Base-by-base conservation (phyloP, 2,888 invertebrate genomes). In the Stegana nigrithorax region DNA sequence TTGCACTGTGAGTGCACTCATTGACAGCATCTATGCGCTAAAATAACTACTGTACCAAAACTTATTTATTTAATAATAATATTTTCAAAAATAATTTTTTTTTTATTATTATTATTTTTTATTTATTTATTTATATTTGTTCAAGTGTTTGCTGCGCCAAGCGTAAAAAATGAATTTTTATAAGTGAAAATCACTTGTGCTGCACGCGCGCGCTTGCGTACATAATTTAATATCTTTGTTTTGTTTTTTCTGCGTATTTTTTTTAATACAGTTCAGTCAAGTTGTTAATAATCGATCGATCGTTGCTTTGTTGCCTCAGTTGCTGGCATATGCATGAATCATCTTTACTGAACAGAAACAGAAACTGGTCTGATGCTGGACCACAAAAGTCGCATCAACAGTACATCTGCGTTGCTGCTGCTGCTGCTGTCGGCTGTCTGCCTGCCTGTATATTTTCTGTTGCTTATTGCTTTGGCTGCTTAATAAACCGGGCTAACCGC, bases 1-100 rank as follows among this genome's bases (percentile, higher is more conserved):
- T 83, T 81, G 80, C 82, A 80, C 78, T 72, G 73, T 72, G 78
- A 83, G 81, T 82, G 81, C 76, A 78, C 81, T 79, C 77, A 73
- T 80, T 82, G 83, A 75, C 77, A 77, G 68, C 73, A 74, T 74
- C 75, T 76, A 73, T 79, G 76, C 76, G 76, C 83, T 78, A 79
- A 81, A 78, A 75, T 78, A 75, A 82, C 82, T 83, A 83, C 81
- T 71, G 83, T 78, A 70, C 67, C 55, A 67, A 50, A n/a, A n/a
- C n/a, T n/a, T n/a, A n/a, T 39, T 39, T 5, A 39, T 39, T 5
- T 39, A 39, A 39, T 17, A 39, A 39, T n/a, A n/a, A 39, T n/a
- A n/a, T n/a, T 39, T 39, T 39, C 39, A 39, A 39, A 39, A 14
- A 12, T 36, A 14, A 39, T n/a, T n/a, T n/a, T n/a, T n/a, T n/a